These are phyloP conservation scores for Cenopis cana DNA, from an alignment of 2,888 invertebrate genomes.

Conservation along the genomic window DNA sequence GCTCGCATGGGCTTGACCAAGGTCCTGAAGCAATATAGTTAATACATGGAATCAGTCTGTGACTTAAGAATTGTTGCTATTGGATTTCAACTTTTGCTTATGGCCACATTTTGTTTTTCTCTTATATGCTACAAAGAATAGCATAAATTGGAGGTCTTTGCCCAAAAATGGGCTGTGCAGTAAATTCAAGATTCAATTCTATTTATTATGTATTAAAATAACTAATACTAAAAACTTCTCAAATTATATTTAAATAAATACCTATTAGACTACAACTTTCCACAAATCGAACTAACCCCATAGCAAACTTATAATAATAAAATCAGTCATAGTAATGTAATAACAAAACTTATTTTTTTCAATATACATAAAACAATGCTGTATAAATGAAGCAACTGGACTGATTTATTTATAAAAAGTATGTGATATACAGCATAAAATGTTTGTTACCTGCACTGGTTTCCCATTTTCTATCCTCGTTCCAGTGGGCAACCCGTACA, in stretches of 20 bases:
- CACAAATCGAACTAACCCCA: too few species aligned
- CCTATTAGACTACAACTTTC: too few species aligned
- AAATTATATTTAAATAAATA: too few species aligned
- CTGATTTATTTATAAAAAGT: not conserved
- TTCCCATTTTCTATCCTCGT: conserved; percentile 86
- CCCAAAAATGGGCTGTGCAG: too few species aligned
- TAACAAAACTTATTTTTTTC: not conserved
- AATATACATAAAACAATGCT: not conserved
- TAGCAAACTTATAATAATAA: too few species aligned
- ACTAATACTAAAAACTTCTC: too few species aligned
- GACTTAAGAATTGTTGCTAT: not conserved
- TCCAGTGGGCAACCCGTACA: conserved; percentile 87
- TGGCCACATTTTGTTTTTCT: not conserved
- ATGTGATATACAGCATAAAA: not conserved
- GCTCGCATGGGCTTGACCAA: conserved; percentile 77
- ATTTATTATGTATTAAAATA: too few species aligned
- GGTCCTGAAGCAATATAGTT: conserved; percentile 66
- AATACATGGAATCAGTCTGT: not conserved
- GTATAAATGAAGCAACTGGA: not conserved
- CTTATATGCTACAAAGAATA: not conserved
- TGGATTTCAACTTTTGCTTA: not conserved
- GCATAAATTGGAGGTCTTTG: too few species aligned
- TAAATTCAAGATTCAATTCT: too few species aligned
- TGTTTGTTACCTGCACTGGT: conserved; percentile 82
- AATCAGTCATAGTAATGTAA: too few species aligned